A percentile compares a stretch with the other conserved stretches of the same genome.
phyloP scores from a whole-genome alignment of 2,797 vertebrate species.

The Gallinago solitaria region DNA sequence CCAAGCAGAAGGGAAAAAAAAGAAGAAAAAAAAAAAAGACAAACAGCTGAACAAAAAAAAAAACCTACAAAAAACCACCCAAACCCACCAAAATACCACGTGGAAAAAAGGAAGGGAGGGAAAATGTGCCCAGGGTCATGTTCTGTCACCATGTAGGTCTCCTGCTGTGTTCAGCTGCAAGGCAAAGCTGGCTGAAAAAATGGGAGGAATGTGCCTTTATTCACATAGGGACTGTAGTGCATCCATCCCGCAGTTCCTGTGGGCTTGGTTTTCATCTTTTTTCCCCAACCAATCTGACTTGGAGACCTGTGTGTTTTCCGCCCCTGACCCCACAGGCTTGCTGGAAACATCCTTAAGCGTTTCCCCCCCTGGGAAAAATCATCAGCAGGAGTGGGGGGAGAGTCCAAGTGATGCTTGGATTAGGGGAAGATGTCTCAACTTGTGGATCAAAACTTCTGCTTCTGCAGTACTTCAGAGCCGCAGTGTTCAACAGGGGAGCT shows the following conservation, averaged over 20 bases:
- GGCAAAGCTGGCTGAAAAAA: background rate
- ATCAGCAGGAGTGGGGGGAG: background rate
- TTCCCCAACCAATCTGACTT: background rate
- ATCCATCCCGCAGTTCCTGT: background rate
- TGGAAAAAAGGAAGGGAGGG: background rate
- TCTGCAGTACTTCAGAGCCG: background rate
- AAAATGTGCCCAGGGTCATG: background rate
- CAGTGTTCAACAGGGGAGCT: background rate
- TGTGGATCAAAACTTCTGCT: background rate
- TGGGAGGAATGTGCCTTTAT: background rate
- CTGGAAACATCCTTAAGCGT: background rate
- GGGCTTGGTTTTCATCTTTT: background rate
- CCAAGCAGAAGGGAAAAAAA: background rate
- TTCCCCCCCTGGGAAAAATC: background rate
- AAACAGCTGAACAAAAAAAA: background rate
- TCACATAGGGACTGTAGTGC: background rate
- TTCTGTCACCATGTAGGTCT: background rate
- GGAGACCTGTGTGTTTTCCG: background rate
- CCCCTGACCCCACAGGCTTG: background rate
- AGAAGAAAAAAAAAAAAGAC: background rate
- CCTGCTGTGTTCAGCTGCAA: background rate
- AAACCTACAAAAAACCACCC: too few relatives aligned
- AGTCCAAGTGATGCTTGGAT: background rate
- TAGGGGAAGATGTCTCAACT: accelerated
- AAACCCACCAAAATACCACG: too few relatives aligned